Evolutionary conservation across 2,113 vertebrate species (phyloP), one percentile per base, ranked within the genome.

Genomic region (Eonycteris spelaea): DNA sequence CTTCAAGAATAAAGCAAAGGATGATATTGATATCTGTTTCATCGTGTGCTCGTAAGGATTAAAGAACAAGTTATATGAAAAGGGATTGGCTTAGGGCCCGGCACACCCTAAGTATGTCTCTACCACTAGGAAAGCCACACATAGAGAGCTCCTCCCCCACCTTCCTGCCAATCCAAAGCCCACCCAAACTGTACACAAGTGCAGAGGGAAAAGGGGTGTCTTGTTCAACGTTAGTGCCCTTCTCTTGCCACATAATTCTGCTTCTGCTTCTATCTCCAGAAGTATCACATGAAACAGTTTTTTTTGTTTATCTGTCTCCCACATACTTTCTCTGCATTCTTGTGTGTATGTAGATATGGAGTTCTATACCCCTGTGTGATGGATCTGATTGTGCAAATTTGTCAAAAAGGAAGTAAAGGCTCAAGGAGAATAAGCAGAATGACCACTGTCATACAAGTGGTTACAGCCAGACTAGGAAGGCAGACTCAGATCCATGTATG

Each of bases 1-100:
- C 43, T 28, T 96, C 9, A 63, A 63, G 57, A 67, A 45, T 88
- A 45, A 91, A 95, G 70, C 67, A 45, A 75, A 48, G 19, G 43
- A 43, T 43, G 10, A 43, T 35, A 3, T 7, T 21, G 22, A 16
- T 21, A 22, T 38, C 30, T 75, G 43, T 77, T 11, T 57, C 18
- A 28, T 70, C 0, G 0, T 33, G 33, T 19, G 71, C 24, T 57
- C 15, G 9, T 35, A 75, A 86, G 43, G 57, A 43, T 82, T 48
- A 61, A 61, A 83, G 13, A 68, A 48, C 13, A 68, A 4, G 33
- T 35, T 19, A 24, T 1, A 40, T 22, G 35, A 68, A 38, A 18
- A 75, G n/a, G 38, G 2, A 55, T 51, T 48, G 30, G 11, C 7
- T 30, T 57, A 73, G 55, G 70, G 19, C 18, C 70, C 0, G 0